These are phyloP conservation scores for Parazoanthus atlanticus DNA, from an alignment of 92 coral and sea anemone genomes.

Conservation along the genomic window DNA sequence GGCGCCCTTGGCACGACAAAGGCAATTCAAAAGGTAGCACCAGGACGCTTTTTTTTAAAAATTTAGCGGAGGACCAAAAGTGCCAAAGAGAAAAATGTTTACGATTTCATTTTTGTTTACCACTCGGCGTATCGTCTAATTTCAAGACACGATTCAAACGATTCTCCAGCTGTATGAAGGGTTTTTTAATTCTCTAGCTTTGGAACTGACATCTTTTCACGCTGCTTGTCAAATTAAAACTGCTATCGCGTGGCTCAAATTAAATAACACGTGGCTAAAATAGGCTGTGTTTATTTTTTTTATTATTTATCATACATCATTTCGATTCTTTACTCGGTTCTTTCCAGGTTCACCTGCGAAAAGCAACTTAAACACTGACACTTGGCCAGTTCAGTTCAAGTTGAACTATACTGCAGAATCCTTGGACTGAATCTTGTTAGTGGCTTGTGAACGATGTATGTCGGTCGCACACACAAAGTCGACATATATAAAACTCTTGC, in stretches of 20 bases:
- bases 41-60: background rate
- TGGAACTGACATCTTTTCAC: background rate
- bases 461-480: background rate
- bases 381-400: conserved; percentile 39
- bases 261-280: conserved; percentile 43
- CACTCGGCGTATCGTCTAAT: background rate
- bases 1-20: conserved; percentile 3
- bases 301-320: conserved; percentile 25
- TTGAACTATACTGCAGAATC: too few relatives aligned
- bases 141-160: background rate
- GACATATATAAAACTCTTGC: conserved; percentile 1
- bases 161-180: background rate
- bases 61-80: background rate
- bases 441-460: background rate
- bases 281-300: conserved; percentile 37
- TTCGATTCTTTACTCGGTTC: conserved; percentile 53
- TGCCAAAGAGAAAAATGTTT: background rate
- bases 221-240: conserved; percentile 38
- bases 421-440: background rate
- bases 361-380: conserved; percentile 43
- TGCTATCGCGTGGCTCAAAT: conserved; percentile 20
- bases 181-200: background rate
- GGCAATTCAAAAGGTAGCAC: background rate
- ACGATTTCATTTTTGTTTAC: background rate
- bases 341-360: conserved; percentile 53